Evolutionary conservation across 1,140 invertebrate species (phyloP).

Genomic region (Pseudoatta argentina): DNA sequence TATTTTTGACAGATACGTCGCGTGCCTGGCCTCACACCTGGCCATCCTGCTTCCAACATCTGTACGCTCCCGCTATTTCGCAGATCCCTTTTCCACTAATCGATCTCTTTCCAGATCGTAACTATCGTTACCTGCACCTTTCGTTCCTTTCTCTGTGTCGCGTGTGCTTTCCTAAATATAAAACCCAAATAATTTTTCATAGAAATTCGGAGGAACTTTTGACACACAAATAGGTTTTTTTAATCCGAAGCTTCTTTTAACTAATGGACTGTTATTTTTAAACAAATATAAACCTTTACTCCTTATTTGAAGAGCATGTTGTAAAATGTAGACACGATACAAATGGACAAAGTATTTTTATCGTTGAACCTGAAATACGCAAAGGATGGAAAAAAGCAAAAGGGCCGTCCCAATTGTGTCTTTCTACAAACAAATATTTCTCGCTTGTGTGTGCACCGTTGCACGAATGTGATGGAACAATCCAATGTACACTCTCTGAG

Average conservation of each 20-base stretch:
- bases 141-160: background rate
- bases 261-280: background rate
- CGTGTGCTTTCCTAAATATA: background rate
- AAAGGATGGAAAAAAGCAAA: background rate
- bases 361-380: background rate
- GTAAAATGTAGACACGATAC: background rate
- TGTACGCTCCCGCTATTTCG: conserved; percentile 49
- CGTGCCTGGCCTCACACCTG: conserved; percentile 71
- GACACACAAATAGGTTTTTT: background rate
- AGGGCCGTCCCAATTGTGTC: background rate
- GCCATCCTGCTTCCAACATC: conserved; percentile 71
- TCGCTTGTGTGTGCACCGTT: background rate
- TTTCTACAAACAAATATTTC: conserved; percentile 12
- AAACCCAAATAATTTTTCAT: background rate
- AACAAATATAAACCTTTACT: background rate
- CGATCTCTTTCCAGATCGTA: conserved; percentile 19
- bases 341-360: background rate
- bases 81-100: conserved; percentile 45
- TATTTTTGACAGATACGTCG: conserved; percentile 63
- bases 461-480: background rate
- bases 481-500: conserved; percentile 23
- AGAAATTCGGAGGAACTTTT: background rate
- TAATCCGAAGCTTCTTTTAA: background rate
- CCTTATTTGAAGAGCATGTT: background rate
- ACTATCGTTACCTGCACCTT: background rate